phyloP scores from a whole-genome alignment of 2,888 invertebrate genomes.

The Xestia sexstrigata region DNA sequence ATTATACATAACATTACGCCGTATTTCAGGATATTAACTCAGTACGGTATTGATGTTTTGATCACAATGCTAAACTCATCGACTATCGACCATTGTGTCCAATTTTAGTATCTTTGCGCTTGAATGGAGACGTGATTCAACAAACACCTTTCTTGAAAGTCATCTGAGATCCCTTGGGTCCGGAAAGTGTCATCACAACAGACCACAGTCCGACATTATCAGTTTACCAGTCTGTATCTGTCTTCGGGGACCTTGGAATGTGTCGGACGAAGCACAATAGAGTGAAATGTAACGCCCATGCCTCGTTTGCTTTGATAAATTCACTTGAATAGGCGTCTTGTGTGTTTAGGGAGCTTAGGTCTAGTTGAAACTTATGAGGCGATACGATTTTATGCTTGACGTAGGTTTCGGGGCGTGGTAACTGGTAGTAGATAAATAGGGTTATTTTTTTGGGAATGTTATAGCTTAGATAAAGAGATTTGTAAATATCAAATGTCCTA shows the following conservation, averaged over 20 bases:
- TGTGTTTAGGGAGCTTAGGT: constrained; percentile 35
- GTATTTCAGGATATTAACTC: constrained; percentile 38
- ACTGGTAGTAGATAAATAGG: not conserved
- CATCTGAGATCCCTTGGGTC: constrained; percentile 54
- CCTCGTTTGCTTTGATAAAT: constrained; percentile 55
- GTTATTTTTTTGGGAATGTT: not conserved
- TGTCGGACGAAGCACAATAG: constrained; percentile 52
- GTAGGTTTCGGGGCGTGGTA: constrained; percentile 4
- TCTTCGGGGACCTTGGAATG: constrained; percentile 63
- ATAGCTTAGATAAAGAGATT: too few species aligned
- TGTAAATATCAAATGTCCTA: not conserved
- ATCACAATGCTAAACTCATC: constrained; percentile 22
- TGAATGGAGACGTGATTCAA: constrained; percentile 37
- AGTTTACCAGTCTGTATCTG: constrained; percentile 54
- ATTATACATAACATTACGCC: constrained; percentile 17
- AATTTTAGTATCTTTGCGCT: constrained; percentile 35
- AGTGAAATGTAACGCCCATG: constrained; percentile 58
- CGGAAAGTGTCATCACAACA: constrained; percentile 59
- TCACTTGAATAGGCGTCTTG: constrained; percentile 50
- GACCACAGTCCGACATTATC: constrained; percentile 61
- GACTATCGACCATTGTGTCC: constrained; percentile 35
- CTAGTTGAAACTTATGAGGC: constrained; percentile 36
- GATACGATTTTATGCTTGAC: constrained; percentile 10
- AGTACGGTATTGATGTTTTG: constrained; percentile 31
- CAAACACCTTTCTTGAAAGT: constrained; percentile 40